Evolutionary conservation across 2,888 invertebrate genomes (phyloP).

Genomic region (Hyppa rectilinea): DNA sequence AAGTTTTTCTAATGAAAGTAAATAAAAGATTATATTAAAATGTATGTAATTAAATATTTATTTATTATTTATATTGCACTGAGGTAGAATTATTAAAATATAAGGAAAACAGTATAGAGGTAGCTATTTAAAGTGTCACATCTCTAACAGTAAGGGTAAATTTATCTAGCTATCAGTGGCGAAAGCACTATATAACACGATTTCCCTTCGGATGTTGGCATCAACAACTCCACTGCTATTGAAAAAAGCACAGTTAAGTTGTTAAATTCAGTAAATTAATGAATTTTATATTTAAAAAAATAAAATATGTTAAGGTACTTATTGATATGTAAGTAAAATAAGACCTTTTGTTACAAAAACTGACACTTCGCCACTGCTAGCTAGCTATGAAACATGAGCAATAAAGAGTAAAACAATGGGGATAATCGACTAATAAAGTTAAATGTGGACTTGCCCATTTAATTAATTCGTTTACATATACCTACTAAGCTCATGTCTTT

Average conservation of each 20-base stretch:
- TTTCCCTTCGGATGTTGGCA: too few relatives aligned
- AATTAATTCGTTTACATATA: too few relatives aligned
- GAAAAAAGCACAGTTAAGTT: too few relatives aligned
- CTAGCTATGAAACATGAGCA: neutral
- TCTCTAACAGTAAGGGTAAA: neutral
- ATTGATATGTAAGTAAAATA: too few relatives aligned
- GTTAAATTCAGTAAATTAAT: too few relatives aligned
- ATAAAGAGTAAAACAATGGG: neutral
- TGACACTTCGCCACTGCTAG: too few relatives aligned
- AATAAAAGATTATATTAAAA: conserved; percentile 56
- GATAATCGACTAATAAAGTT: neutral
- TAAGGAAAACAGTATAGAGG: conserved; percentile 26
- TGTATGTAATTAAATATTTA: conserved; percentile 60
- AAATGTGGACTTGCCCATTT: neutral
- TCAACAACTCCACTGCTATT: too few relatives aligned
- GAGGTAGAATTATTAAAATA: conserved; percentile 47
- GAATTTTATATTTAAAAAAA: too few relatives aligned
- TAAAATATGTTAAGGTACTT: too few relatives aligned
- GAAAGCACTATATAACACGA: too few relatives aligned
- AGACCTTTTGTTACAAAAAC: too few relatives aligned
- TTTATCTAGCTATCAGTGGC: too few relatives aligned
- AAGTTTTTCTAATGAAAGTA: conserved; percentile 8
- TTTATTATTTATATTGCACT: conserved; percentile 79
- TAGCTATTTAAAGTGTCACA: neutral
- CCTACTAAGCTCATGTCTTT: neutral